These are phyloP conservation scores for Sebastes iracundus DNA, from an alignment of 2,797 vertebrate genomes.

Conservation along the genomic window DNA sequence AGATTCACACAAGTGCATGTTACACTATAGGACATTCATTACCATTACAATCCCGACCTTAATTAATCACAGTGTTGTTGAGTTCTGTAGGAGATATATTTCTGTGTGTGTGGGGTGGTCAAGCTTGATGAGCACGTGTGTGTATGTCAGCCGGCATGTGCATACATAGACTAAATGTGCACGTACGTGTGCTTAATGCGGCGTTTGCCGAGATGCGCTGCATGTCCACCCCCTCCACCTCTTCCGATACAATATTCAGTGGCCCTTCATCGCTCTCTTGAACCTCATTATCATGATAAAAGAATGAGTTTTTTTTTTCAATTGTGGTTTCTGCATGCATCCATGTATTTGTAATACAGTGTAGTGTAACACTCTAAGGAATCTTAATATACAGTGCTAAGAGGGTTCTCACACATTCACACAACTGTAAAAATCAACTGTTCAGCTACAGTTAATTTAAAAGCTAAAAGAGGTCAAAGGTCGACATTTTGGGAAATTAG, in stretches of 20 bases:
- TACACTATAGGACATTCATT: neutral
- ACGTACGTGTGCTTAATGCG: neutral
- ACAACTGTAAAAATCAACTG: neutral
- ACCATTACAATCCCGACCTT: neutral
- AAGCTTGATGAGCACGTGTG: constrained; percentile 30
- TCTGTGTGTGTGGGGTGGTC: neutral
- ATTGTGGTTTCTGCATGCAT: neutral
- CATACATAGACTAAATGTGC: neutral
- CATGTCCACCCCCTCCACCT: neutral
- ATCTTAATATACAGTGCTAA: neutral
- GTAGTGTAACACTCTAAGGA: neutral
- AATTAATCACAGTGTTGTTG: constrained; percentile 26
- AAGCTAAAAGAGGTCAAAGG: neutral
- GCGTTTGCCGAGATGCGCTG: neutral
- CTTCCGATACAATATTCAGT: constrained; percentile 24
- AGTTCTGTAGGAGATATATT: constrained; percentile 1
- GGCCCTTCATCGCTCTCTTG: neutral
- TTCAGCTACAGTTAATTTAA: neutral
- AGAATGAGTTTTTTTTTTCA: neutral
- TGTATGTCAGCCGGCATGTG: constrained; percentile 8
- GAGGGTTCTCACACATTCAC: neutral
- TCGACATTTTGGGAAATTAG: neutral
- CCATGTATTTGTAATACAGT: neutral
- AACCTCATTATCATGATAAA: constrained; percentile 15
- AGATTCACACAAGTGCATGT: neutral